Evolutionary conservation across 1,140 invertebrate species (phyloP).

Genomic region (Anthonomus grandis): DNA sequence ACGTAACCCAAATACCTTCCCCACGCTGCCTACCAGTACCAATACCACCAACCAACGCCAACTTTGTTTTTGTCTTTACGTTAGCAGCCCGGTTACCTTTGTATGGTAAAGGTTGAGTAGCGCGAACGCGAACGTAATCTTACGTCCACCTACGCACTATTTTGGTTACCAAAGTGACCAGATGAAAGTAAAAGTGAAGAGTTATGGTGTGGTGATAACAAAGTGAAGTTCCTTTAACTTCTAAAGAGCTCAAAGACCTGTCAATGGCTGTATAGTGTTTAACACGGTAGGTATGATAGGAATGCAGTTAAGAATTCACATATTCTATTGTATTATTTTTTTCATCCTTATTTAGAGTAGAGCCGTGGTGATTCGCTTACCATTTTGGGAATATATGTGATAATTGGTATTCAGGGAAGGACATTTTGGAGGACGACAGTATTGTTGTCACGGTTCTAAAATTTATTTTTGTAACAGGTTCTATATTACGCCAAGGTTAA

Average conservation of each 20-base stretch:
- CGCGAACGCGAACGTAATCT: constrained; percentile 1
- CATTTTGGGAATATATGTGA: no score
- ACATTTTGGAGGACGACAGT: no score
- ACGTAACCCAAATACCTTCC: constrained; percentile 27
- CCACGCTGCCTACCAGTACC: constrained; percentile 24
- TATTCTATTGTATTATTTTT: constrained; percentile 1
- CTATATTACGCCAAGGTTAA: no score
- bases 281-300: constrained; percentile 12
- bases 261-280: neutral
- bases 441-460: no score
- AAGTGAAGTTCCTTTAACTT: constrained; percentile 1
- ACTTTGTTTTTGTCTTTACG: constrained; percentile 26
- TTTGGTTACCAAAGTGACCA: constrained; percentile 4
- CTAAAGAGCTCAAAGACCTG: neutral
- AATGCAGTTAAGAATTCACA: constrained; percentile 6
- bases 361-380: neutral
- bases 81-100: constrained; percentile 22
- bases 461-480: no score
- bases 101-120: constrained; percentile 24
- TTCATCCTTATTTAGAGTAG: neutral
- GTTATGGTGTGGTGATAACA: constrained; percentile 6
- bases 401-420: no score
- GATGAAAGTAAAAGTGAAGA: constrained; percentile 29
- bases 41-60: constrained; percentile 7
- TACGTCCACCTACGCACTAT: constrained; percentile 12